Percentiles rank a stretch among this genome's conserved stretches.
Conservation (phyloP, 2,113 vertebrate genomes). For the Sebastes schlegelii region DNA sequence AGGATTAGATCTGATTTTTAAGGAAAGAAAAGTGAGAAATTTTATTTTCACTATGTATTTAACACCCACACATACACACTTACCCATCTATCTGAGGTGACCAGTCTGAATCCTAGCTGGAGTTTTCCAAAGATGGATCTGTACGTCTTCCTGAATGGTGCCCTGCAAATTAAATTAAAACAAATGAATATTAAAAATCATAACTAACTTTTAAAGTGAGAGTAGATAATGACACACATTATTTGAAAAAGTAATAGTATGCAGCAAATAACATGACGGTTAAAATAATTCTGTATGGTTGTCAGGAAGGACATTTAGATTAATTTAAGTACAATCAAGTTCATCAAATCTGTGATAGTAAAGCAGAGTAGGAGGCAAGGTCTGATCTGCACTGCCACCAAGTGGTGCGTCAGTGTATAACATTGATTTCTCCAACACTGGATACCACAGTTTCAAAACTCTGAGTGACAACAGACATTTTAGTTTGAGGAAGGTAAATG, state of each 20-base stretch:
- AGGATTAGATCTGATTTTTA: no score
- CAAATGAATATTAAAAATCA: conserved; percentile 48
- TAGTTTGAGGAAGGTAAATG: no score
- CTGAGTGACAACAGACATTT: no score
- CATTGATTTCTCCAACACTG: neutral
- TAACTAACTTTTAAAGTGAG: neutral
- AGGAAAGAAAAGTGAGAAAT: neutral
- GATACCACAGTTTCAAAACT: no score
- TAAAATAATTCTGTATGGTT: neutral
- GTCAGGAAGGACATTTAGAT: no score
- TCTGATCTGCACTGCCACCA: conserved; percentile 51
- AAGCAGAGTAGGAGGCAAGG: neutral
- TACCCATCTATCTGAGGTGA: conserved; percentile 92
- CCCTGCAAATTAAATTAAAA: conserved; percentile 81
- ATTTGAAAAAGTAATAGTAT: neutral
- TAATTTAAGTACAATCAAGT: neutral
- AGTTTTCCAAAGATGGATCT: conserved; percentile 92
- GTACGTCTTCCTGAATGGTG: conserved; percentile 95
- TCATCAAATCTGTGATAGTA: fast-evolving
- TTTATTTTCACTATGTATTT: neutral
- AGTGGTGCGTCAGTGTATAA: conserved; percentile 20
- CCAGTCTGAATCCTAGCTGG: conserved; percentile 90
- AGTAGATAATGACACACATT: neutral
- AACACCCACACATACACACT: conserved; percentile 19
- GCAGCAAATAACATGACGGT: neutral